phyloP scores from a whole-genome alignment of 2,797 vertebrate genomes.

The Heterohyrax brucei region DNA sequence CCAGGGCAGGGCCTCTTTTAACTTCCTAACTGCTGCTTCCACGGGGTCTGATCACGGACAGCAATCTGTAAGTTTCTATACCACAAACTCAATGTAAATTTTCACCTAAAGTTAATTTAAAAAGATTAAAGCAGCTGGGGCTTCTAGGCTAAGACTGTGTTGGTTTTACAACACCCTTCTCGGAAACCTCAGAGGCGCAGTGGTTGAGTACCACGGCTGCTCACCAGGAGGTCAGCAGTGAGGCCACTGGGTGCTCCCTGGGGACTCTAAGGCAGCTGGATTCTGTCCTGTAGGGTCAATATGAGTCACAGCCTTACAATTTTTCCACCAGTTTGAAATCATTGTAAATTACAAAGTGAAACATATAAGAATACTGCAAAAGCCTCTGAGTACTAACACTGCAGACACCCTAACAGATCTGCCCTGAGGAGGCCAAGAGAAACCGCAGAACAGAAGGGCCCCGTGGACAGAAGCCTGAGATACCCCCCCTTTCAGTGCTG shows the following conservation, averaged over 20 bases:
- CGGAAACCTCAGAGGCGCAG: no score
- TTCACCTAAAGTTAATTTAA: background rate
- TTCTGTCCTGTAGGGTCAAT: no score
- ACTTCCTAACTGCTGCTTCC: no score
- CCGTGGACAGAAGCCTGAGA: background rate
- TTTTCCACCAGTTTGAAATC: background rate
- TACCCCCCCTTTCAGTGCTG: no score
- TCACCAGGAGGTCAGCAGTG: no score
- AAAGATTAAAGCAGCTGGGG: background rate
- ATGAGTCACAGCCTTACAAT: background rate
- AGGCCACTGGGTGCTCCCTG: no score
- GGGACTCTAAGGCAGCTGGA: no score
- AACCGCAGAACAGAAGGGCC: background rate
- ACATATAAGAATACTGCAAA: background rate
- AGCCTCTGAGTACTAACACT: background rate
- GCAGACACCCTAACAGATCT: background rate
- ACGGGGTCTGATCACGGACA: no score
- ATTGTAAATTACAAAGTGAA: background rate
- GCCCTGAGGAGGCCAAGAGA: background rate
- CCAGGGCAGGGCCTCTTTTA: no score
- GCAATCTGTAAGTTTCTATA: no score
- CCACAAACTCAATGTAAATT: no score
- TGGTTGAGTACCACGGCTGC: no score
- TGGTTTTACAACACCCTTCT: background rate
- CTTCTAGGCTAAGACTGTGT: background rate